phyloP scores from a whole-genome alignment of 2,888 invertebrate genomes.

The Terebella lapidaria region DNA sequence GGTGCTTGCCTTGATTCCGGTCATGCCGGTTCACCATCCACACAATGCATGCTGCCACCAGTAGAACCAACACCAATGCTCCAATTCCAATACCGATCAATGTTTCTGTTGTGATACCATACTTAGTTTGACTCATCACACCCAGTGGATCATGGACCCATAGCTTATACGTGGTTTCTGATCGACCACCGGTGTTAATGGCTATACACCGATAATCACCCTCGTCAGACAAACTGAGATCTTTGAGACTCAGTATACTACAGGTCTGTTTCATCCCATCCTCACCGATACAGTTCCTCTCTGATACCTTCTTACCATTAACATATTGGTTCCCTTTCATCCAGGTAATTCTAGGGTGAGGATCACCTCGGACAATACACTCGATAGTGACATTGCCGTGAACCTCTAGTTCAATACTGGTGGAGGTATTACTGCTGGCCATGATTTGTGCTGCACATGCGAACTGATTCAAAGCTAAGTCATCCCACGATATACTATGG shows the following conservation, averaged over 20 bases:
- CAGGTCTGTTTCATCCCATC: constrained; percentile 5
- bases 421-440: constrained; percentile 13
- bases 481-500: constrained; percentile 22
- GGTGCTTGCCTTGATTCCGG: constrained; percentile 8
- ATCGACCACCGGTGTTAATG: constrained; percentile 21
- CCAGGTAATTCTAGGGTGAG: constrained; percentile 22
- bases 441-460: constrained; percentile 25
- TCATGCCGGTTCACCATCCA: constrained; percentile 8
- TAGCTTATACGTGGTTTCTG: constrained; percentile 24
- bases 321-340: constrained; percentile 8
- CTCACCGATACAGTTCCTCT: background rate
- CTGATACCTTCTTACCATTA: background rate
- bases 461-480: constrained; percentile 21
- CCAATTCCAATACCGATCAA: constrained; percentile 15
- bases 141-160: constrained; percentile 8
- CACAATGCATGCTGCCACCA: constrained; percentile 1
- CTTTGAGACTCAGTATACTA: constrained; percentile 12
- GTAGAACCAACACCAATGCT: constrained; percentile 9
- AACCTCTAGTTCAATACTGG: constrained; percentile 15
- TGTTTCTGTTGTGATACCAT: constrained; percentile 9
- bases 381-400: constrained; percentile 20
- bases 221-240: constrained; percentile 10
- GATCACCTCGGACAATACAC: constrained; percentile 22
- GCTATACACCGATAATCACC: constrained; percentile 24
- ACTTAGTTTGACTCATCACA: background rate